Base-by-base conservation (phyloP, 1,140 invertebrate species). In the Zaprionus kolodkinae region DNA sequence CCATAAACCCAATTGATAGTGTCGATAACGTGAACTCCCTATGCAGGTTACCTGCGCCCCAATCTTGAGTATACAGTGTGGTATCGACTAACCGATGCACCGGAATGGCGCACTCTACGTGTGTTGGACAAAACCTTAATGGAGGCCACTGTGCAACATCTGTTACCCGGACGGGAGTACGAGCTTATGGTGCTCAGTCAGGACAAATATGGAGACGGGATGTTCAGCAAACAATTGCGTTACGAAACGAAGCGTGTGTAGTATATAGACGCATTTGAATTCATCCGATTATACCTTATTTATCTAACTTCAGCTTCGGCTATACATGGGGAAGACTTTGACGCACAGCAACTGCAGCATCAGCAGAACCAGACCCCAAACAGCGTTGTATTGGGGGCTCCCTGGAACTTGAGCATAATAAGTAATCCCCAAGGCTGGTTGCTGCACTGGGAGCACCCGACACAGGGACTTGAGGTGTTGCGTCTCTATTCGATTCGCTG, bases 111-210 rank as follows among this genome's bases (percentile, higher is more conserved):
- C 72, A 96, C 95, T 2, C 94, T 96, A 91, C 94, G 94, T 74
- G 94, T 97, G 38, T 85, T 95, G 43, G 95, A 95, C 1, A 94
- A 95, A 52, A 95, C 96, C 73, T 94, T 94, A 15, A 96, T 96
- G 10, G 95, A 96, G 83, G 96, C 96, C 27, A 97, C 96, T 0
- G 94, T 99, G 54, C 95, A 95, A 70, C 95, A 96, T 70, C 94
- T 99, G 61, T 93, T 94, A 40, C 95, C 97, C 6, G 96, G 96
- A 30, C 94, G 95, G 27, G 95, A 96, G 82, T 98, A 99, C 91
- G 97, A 99, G 93, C 96, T 99, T 81, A 97, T 97, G 94, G 96
- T 99, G 35, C 94, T 98, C 25, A 96, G 97, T 72, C 96, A 97
- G 81, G 98, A 98, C 92, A 94, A 95, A 79, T 94, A 96, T 64